Base-by-base conservation (phyloP, 2,113 vertebrate species). In the Pleuronectes platessa region DNA sequence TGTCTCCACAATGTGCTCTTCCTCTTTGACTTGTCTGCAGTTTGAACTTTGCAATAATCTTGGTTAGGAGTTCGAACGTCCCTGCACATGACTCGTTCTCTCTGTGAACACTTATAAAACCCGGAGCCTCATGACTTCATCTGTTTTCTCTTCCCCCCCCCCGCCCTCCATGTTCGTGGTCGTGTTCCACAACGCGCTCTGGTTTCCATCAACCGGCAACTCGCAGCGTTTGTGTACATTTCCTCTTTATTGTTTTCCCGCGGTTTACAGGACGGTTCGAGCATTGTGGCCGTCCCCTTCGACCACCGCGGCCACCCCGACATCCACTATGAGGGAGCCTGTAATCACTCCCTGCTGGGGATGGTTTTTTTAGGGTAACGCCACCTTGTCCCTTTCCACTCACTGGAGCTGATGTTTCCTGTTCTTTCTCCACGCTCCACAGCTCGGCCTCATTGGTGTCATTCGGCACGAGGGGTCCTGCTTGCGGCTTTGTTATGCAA, bases 401-500 rank as follows among this genome's bases (percentile, higher is more conserved):
- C 56, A 59, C 61, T 51, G 15, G 15, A 3, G 35, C 65, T 49
- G 75, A 53, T 49, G 79, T 80, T 88, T 82, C 82, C 73, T 78
- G 62, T 27, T 69, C 71, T 76, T 62, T 58, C 73, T 86, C 75
- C 73, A 23, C 3, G 58, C 70, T 76, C 27, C 27, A 12, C 51
- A 74, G 65, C 76, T 68, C 13, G 3, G 56, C 82, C 74, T 70
- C 69, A 79, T 12, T 62, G 74, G 24, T 76, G 88, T 86, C 79
- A 65, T 67, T 90, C 74, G 82, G 76, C 56, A 5, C 13, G 10
- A 71, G 49, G 83, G 80, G 60, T 83, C 63, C 59, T 78, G 78
- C 78, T 84, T 80, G 83, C 21, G 80, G 81, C 26, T 82, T 84
- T 31, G 51, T 88, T 92, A 81, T 86, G 71, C 85, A 86, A 89